Evolutionary conservation across 2,888 invertebrate species (phyloP).

Genomic region (Bombylius discolor): DNA sequence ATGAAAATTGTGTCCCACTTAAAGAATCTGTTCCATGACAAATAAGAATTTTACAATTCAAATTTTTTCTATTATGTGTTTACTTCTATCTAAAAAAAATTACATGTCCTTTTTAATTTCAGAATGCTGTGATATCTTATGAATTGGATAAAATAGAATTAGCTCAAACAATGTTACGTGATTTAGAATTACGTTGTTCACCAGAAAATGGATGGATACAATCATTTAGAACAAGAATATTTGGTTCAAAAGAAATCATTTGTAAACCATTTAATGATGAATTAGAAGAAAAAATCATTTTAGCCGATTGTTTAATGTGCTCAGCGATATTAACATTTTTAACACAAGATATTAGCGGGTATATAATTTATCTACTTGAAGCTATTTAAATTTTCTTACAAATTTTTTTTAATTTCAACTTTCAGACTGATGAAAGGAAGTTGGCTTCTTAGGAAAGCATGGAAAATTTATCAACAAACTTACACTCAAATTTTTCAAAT

Average conservation of each 20-base stretch:
- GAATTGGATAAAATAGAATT: slow-evolving; percentile 51
- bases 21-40: too few species aligned
- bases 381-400: background rate
- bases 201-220: slow-evolving; percentile 42
- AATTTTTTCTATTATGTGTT: too few species aligned
- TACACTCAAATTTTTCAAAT: slow-evolving; percentile 45
- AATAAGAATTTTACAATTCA: too few species aligned
- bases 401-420: background rate
- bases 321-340: slow-evolving; percentile 50
- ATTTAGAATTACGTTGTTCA: slow-evolving; percentile 47
- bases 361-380: background rate
- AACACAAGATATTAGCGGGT: slow-evolving; percentile 49
- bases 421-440: slow-evolving; percentile 42
- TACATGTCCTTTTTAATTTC: slow-evolving; percentile 14
- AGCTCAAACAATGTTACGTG: slow-evolving; percentile 43
- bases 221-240: slow-evolving; percentile 39
- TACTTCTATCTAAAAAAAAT: too few species aligned
- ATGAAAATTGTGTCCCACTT: too few species aligned
- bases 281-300: slow-evolving; percentile 50
- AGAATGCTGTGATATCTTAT: slow-evolving; percentile 58
- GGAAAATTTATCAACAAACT: slow-evolving; percentile 53
- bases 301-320: slow-evolving; percentile 53
- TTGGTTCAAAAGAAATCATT: slow-evolving; percentile 26
- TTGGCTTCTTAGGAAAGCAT: slow-evolving; percentile 54
- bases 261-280: slow-evolving; percentile 32